phyloP scores from a whole-genome alignment of 2,888 invertebrate species.

The Acrobasis repandana region DNA sequence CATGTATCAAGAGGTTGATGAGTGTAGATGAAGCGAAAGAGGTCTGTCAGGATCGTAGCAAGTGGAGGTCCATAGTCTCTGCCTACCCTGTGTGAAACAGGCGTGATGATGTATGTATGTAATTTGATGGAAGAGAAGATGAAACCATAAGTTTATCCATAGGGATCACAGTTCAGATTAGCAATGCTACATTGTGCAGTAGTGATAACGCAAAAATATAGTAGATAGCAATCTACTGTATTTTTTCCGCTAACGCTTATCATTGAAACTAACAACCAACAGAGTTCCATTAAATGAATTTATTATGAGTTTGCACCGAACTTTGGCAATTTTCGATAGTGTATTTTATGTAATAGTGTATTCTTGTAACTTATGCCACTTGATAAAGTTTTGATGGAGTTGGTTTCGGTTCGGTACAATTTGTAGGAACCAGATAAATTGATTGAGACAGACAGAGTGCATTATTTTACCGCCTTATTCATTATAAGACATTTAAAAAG shows the following conservation, averaged over 20 bases:
- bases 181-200: too few relatives aligned
- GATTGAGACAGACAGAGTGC: not conserved
- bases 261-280: slow-evolving; percentile 36
- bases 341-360: slow-evolving; percentile 37
- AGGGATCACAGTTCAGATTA: too few relatives aligned
- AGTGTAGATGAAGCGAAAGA: too few relatives aligned
- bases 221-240: not conserved
- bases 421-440: not conserved
- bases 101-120: too few relatives aligned
- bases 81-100: too few relatives aligned
- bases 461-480: not conserved
- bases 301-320: slow-evolving; percentile 54
- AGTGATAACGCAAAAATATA: too few relatives aligned
- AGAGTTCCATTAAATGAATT: slow-evolving; percentile 60
- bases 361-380: slow-evolving; percentile 18
- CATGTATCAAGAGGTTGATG: too few relatives aligned
- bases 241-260: slow-evolving; percentile 32
- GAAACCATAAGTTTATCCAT: too few relatives aligned
- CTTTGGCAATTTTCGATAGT: slow-evolving; percentile 58
- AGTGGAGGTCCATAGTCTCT: too few relatives aligned
- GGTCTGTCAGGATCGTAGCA: too few relatives aligned
- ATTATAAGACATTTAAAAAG: too few relatives aligned
- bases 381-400: slow-evolving; percentile 6
- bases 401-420: not conserved
- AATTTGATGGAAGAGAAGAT: too few relatives aligned